Evolutionary conservation across 2,888 invertebrate genomes (phyloP), one percentile per base, ranked within the genome.

Genomic region (Eupithecia dodoneata): DNA sequence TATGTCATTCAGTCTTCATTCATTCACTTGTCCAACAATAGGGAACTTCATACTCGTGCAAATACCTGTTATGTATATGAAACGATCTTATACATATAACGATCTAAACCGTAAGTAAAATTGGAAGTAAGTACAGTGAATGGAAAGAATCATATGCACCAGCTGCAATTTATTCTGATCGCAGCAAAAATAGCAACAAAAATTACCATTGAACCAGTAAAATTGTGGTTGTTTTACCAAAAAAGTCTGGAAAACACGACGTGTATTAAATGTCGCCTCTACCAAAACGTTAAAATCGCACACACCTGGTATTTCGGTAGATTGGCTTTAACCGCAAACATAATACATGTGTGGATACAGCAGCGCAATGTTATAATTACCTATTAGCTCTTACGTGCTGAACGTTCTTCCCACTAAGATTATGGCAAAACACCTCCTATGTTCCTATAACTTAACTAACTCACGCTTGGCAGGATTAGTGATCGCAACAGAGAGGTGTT

Each of bases 221-320:
- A 30, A 63, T 63, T 63, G 30, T 63, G 45, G 67, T 45, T 69
- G 67, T 45, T 70, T 47, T 18, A 70, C 47, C 4, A 75, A 15
- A 75, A 74, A 70, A 45, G 13, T 59, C 7, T 47, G 73, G 49
- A 12, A 30, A 41, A 63, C 75, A 41, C 66, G 59, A 49, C 71
- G 49, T 71, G 73, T 72, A 70, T 76, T 74, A 74, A 76, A 76
- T 72, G 76, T 72, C 65, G 69, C 69, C 59, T 72, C 63, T 73
- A 76, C 71, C 76, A 67, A 70, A 76, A 74, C 69, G 76, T 70
- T 63, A 52, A 72, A 76, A 72, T 79, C 74, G 70, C 63, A 76
- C 71, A 76, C 78, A 74, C 76, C 77, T 78, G 77, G 77, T 79
- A 78, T 72, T 77, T 76, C 69, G 74, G 72, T 77, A 76, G 79